These are phyloP conservation scores for Brachymystax lenok DNA, from an alignment of 2,797 vertebrate species.

Conservation along the genomic window DNA sequence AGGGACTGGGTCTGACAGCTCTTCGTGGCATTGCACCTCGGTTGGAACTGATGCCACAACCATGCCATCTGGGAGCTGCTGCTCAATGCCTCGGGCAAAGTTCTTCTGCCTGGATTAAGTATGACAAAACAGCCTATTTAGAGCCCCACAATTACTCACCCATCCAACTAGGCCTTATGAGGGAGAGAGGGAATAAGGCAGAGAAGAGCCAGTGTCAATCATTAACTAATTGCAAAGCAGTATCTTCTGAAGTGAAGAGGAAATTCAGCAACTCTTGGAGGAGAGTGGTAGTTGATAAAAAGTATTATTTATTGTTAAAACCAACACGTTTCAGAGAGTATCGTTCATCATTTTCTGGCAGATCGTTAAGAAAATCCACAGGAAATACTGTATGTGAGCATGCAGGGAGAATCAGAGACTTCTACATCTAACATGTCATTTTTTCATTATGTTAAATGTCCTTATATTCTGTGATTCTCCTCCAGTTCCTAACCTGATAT, in stretches of 20 bases:
- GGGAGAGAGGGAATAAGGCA: no score
- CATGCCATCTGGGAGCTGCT: conserved; percentile 95
- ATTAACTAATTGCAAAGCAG: conserved; percentile 22
- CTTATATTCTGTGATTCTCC: conserved; percentile 41
- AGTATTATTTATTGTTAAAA: not conserved
- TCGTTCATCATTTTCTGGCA: conserved; percentile 17
- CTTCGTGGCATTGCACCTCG: conserved; percentile 94
- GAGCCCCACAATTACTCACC: conserved; percentile 22
- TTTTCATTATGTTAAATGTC: conserved; percentile 55
- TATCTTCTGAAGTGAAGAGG: not conserved
- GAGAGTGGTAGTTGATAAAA: not conserved
- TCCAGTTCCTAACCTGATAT: conserved; percentile 37
- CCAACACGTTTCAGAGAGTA: not conserved
- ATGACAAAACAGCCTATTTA: conserved; percentile 38
- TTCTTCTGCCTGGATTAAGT: conserved; percentile 88
- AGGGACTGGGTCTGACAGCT: conserved; percentile 90
- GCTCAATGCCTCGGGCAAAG: conserved; percentile 93
- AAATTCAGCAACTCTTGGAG: not conserved
- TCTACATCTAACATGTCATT: conserved; percentile 40
- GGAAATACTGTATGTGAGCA: conserved; percentile 19
- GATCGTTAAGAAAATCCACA: conserved; percentile 47
- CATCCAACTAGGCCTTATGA: not conserved
- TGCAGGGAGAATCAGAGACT: conserved; percentile 35
- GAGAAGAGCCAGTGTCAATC: conserved; percentile 16
- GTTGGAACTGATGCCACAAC: conserved; percentile 91